Evolutionary conservation across 2,888 invertebrate species (phyloP), one percentile per base, ranked within the genome.

Genomic region (Chironomus tentans): DNA sequence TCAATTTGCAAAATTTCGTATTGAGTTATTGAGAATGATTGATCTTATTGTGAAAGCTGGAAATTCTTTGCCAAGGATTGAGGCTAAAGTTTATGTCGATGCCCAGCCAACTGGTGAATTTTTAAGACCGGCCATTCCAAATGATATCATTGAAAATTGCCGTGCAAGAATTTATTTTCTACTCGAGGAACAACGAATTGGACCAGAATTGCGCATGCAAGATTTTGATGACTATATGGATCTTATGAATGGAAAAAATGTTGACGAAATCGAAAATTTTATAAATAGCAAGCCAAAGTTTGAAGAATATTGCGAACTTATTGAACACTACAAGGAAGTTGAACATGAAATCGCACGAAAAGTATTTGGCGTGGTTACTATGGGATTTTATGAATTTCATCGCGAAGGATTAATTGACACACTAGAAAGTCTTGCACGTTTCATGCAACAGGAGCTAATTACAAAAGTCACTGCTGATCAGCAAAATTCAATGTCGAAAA

Each of bases 311-410:
- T 87, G 87, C 62, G 84, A 82, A 0, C 85, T 88, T 79, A 86
- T 92, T 3, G 83, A 87, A 4, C 86, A 87, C 78, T 92, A 89
- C 79, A 87, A 89, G 65, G 83, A 86, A n/a, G 82, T 91, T 22
- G 87, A 88, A 65, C 85, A 85, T 74, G 87, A 87, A 77, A 89
- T 92, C 77, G 88, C 90, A 77, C 85, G 71, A 79, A 84, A 79
- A 85, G 78, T 85, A 80, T 79, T 85, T 86, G 80, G 86, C 77
- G 90, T 91, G 0, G 87, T 92, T 18, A 88, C 90, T 18, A 90
- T 93, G 80, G 95, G 94, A 7, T 88, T 95, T 85, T 97, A 93
- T 82, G 91, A 93, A 80, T 90, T 97, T 82, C 91, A 94, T 82
- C 88, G 96, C 76, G 89, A 87, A 70, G 92, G 92, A 76, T 85